Conservation (phyloP, 2,888 invertebrate species). For the Phasia obesa region DNA sequence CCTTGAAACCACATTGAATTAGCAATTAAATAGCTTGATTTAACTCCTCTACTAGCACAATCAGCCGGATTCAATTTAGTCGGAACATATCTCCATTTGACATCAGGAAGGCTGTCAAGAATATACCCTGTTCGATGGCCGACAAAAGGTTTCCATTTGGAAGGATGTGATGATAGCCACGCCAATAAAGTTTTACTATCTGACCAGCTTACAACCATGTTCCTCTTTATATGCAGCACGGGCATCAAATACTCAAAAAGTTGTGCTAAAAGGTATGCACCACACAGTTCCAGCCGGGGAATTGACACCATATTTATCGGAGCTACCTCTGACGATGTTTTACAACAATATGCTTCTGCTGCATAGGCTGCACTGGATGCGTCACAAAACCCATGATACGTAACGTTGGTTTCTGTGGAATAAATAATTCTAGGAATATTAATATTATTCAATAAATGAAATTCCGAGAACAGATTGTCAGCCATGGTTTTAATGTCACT, state of each 20-base stretch:
- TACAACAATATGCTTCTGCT: conserved; percentile 37
- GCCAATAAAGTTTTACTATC: conserved; percentile 53
- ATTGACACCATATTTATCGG: conserved; percentile 23
- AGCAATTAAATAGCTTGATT: too few species aligned
- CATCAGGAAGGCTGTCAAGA: too few species aligned
- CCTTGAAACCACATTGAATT: conserved; percentile 48
- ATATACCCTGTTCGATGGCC: background rate
- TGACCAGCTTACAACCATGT: conserved; percentile 29
- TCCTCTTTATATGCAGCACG: background rate
- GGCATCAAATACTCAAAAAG: conserved; percentile 29
- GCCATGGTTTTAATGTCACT: background rate
- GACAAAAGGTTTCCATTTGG: conserved; percentile 43
- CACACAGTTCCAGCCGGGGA: conserved; percentile 41
- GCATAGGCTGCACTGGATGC: conserved; percentile 42
- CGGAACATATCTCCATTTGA: too few species aligned
- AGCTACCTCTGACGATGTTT: conserved; percentile 23
- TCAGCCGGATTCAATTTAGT: too few species aligned
- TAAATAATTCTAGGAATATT: conserved; percentile 41
- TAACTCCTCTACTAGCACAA: too few species aligned
- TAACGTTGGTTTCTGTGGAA: conserved; percentile 40
- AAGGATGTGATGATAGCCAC: conserved; percentile 30
- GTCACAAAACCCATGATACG: too few species aligned
- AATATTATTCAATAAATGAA: conserved; percentile 31
- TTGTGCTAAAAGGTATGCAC: background rate
- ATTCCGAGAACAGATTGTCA: conserved; percentile 21